phyloP scores from a whole-genome alignment of 1,140 invertebrate species.

The Mactra quadrangularis region DNA sequence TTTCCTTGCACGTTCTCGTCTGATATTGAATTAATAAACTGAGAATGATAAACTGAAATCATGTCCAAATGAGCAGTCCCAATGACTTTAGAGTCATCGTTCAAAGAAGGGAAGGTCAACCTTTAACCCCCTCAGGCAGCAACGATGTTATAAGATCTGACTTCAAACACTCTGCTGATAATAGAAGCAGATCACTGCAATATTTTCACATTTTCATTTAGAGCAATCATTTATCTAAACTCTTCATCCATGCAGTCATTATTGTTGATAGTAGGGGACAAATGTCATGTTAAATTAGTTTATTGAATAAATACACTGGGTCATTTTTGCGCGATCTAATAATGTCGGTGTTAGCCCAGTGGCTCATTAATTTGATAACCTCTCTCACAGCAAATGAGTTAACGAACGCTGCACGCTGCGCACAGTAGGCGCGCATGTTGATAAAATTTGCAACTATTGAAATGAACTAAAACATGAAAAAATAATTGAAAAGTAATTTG shows the following conservation, averaged over 20 bases:
- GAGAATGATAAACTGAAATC: conserved; percentile 48
- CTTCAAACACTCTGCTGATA: conserved; percentile 36
- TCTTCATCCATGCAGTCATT: conserved; percentile 20
- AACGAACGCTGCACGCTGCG: too few relatives aligned
- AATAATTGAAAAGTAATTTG: too few relatives aligned
- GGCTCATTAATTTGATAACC: too few relatives aligned
- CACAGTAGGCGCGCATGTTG: too few relatives aligned
- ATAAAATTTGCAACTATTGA: too few relatives aligned
- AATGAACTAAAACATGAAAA: too few relatives aligned
- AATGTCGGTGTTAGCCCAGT: too few relatives aligned
- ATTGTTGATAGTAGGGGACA: conserved; percentile 18
- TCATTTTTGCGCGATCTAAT: too few relatives aligned
- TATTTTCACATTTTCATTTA: conserved; percentile 12
- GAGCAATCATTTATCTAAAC: conserved; percentile 16
- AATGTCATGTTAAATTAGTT: conserved; percentile 59
- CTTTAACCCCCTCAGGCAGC: conserved; percentile 21
- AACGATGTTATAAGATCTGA: conserved; percentile 23
- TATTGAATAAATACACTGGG: conserved; percentile 45
- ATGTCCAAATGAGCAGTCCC: neutral
- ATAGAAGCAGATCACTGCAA: conserved; percentile 10
- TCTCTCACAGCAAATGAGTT: too few relatives aligned
- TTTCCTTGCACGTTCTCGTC: conserved; percentile 20
- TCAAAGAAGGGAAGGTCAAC: conserved; percentile 27
- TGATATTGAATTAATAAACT: conserved; percentile 52
- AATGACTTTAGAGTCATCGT: neutral